phyloP scores from a whole-genome alignment of 92 coral and sea anemone species.

The Siderastrea siderea region DNA sequence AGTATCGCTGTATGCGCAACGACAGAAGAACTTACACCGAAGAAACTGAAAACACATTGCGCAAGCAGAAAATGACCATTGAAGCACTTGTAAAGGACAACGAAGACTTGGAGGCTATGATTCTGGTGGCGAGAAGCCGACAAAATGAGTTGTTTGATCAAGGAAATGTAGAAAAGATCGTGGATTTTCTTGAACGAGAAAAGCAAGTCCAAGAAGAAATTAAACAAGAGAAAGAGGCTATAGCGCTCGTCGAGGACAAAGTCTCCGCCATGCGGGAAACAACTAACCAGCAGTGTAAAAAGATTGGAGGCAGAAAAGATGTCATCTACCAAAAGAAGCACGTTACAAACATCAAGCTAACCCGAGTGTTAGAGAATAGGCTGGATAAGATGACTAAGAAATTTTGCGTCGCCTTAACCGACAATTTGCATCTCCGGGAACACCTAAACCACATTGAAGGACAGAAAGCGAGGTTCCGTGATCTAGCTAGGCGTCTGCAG shows the following conservation, averaged over 20 bases:
- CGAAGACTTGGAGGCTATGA: constrained; percentile 73
- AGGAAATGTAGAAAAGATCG: constrained; percentile 74
- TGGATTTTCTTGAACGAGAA: constrained; percentile 80
- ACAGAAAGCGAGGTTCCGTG: constrained; percentile 88
- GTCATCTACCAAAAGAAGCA: constrained; percentile 55
- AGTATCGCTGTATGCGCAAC: constrained; percentile 88
- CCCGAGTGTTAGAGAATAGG: constrained; percentile 90
- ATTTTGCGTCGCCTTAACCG: constrained; percentile 83
- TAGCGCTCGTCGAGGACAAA: constrained; percentile 63
- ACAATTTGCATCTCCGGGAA: constrained; percentile 75
- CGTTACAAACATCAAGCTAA: constrained; percentile 78
- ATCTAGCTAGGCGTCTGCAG: constrained; percentile 73
- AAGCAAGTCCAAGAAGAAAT: constrained; percentile 62
- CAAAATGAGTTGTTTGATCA: constrained; percentile 77
- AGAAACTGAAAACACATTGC: constrained; percentile 87
- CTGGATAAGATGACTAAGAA: constrained; percentile 90
- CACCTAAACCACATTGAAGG: constrained; percentile 79
- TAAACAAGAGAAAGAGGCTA: constrained; percentile 57
- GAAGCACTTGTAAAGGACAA: constrained; percentile 83
- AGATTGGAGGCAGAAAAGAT: constrained; percentile 73
- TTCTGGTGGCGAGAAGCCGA: constrained; percentile 77
- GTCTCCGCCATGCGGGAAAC: constrained; percentile 68
- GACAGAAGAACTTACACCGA: constrained; percentile 87
- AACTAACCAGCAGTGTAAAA: constrained; percentile 67
- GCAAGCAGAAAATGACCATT: constrained; percentile 85